A percentile compares a stretch with the other conserved stretches of the same genome.
These are phyloP conservation scores for Mactra quadrangularis DNA, from an alignment of 1,140 invertebrate genomes.

Conservation along the genomic window DNA sequence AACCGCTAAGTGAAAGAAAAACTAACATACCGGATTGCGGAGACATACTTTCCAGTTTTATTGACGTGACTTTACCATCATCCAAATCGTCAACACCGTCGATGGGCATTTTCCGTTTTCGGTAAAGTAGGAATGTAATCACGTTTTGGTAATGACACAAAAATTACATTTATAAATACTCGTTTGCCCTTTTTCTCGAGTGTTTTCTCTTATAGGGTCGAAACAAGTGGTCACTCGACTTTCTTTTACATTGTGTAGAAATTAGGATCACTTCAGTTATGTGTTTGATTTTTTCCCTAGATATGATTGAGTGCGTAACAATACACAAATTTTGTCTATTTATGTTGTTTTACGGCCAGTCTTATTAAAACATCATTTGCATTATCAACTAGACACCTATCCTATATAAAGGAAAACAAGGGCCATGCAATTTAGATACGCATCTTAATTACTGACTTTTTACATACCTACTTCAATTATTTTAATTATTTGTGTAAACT, in stretches of 20 bases:
- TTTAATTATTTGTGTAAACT: too few species aligned
- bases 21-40: constrained; percentile 22
- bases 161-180: too few species aligned
- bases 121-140: too few species aligned
- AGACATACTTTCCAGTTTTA: constrained; percentile 14
- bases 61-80: constrained; percentile 28
- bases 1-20: constrained; percentile 5
- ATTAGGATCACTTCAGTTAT: constrained; percentile 26
- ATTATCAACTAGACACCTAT: too few species aligned
- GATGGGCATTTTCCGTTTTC: constrained; percentile 46
- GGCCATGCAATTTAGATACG: too few species aligned
- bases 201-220: too few species aligned
- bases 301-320: constrained; percentile 18
- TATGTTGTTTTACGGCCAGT: not conserved
- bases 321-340: constrained; percentile 3
- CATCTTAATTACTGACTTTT: too few species aligned
- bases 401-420: too few species aligned
- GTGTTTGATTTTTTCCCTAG: constrained; percentile 1
- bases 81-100: not conserved
- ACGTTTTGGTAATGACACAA: too few species aligned
- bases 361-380: too few species aligned
- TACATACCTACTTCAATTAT: too few species aligned
- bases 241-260: constrained; percentile 18
- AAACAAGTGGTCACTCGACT: constrained; percentile 48
- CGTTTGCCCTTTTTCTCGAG: too few species aligned